Evolutionary conservation across 2,113 vertebrate species (phyloP), one percentile per base, ranked within the genome.

Genomic region (Typhlomys cinereus): DNA sequence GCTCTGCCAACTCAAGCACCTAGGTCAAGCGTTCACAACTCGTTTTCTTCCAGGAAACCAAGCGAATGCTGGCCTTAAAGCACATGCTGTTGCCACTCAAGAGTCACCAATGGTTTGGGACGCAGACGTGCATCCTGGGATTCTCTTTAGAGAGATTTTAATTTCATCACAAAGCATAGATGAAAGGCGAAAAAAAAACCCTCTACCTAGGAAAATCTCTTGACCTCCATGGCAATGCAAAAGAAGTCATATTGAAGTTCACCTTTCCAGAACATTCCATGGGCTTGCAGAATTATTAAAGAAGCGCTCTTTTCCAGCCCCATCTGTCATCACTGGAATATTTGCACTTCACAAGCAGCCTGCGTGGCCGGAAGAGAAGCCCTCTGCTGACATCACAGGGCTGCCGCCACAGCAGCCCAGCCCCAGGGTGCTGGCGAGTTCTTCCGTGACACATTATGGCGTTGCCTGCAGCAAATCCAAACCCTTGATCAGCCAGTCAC

Each of bases 261-360:
- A 61, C 50, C 41, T 44, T 67, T 57, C 81, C 57, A 39, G 66
- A 61, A 34, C 44, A 44, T 23, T 59, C 34, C 59, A 23, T 29
- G 61, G 75, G 14, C 52, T 31, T 71, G 57, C 12, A 21, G 85
- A 78, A 71, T 76, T 73, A 67, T 67, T 75, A 78, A 39, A 59
- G 73, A 87, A 61, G 44, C 13, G 10, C 36, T 66, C 54, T 48
- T 44, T 89, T 41, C 84, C 46, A 20, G 61, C 3, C 79, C 76
- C 90, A 82, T 90, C 94, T 96, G 94, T 61, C 90, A 31, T 15
- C 27, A 25, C 29, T 44, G 4, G 48, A 20, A 66, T 41, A 90
- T 94, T 94, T 94, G 88, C 95, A 94, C 73, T 95, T 96, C 94
- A 96, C 78, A 92, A 67, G 88, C 88, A n/a, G 57, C 57, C 34